A percentile compares a stretch with the other conserved stretches of the same genome.
phyloP scores from a whole-genome alignment of 2,113 vertebrate genomes.

The Oreochromis niloticus region DNA sequence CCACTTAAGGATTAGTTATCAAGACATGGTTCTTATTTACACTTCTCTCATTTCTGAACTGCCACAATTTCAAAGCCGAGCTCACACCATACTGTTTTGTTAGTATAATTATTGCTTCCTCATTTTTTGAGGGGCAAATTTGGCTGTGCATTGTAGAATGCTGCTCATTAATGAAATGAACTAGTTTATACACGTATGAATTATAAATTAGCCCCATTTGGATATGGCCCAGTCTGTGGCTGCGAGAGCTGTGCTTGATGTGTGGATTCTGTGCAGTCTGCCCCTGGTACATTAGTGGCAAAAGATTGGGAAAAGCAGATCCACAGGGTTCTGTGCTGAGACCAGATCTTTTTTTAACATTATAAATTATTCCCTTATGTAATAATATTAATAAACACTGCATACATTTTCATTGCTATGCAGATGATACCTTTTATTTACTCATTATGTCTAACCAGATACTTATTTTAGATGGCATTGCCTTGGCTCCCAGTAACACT shows the following conservation, averaged over 20 bases:
- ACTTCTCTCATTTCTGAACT: background rate
- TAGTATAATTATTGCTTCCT: background rate
- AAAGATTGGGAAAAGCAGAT: background rate
- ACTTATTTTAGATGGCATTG: background rate
- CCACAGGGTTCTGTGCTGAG: background rate
- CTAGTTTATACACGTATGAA: background rate
- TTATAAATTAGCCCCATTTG: background rate
- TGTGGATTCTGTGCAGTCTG: rapidly evolving
- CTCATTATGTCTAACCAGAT: background rate
- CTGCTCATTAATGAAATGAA: background rate
- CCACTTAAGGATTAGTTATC: background rate
- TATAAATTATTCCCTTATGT: background rate
- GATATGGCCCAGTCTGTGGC: background rate
- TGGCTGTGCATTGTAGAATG: background rate
- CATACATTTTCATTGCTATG: background rate
- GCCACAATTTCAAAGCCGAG: background rate
- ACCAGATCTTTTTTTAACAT: background rate
- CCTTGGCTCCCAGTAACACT: background rate
- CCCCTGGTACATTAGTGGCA: background rate
- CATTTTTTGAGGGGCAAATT: background rate
- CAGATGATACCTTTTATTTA: background rate
- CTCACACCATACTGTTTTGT: background rate
- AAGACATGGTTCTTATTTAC: background rate
- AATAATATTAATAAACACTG: background rate
- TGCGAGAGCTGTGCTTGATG: background rate